Evolutionary conservation across 2,113 vertebrate species (phyloP), one percentile per base, ranked within the genome.

Genomic region (Eulacestoma nigropectus): DNA sequence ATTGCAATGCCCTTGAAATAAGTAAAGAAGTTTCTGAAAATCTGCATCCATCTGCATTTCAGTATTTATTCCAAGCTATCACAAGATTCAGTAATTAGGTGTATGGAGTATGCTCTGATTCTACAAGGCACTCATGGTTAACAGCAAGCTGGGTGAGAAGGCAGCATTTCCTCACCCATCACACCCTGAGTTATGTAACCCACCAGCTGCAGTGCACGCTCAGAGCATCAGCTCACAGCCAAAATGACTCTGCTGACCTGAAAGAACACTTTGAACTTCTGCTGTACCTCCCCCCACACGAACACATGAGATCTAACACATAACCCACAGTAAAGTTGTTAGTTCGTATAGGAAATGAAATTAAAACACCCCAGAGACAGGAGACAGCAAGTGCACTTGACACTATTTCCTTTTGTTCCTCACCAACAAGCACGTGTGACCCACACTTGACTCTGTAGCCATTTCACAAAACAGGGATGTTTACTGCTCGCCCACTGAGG

Each of bases 261-360:
- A 74, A 13, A 0, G 2, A 56, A 30, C 11, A 2, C 29, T 46
- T 62, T 6, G 44, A 72, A 25, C 74, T 47, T 6, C 33, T 52
- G 13, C 9, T 26, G 32, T 4, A 26, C 23, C 63, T 77, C 42
- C 17, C 19, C 53, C 8, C 7, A 4, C 1, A 26, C 0, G 0
- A 5, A 25, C 9, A 11, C 0, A 0, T 0, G 0, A 88, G 53
- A 42, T 5, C 27, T 0, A 55, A 75, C 7, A 29, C 23, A 2
- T 3, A 79, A 32, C 35, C 41, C 26, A 12, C 25, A 13, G 8
- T 16, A 3, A 73, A 73, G 33, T 0, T 41, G 7, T 14, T 33
- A 18, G 37, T 0, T 0, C 1, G 0, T 2, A 10, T 2, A 35
- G 50, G 41, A 84, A 65, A 32, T 22, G 1, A 64, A 89, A 78